Conservation (phyloP, 2,888 invertebrate genomes). For the Nemapogon koenigi region DNA sequence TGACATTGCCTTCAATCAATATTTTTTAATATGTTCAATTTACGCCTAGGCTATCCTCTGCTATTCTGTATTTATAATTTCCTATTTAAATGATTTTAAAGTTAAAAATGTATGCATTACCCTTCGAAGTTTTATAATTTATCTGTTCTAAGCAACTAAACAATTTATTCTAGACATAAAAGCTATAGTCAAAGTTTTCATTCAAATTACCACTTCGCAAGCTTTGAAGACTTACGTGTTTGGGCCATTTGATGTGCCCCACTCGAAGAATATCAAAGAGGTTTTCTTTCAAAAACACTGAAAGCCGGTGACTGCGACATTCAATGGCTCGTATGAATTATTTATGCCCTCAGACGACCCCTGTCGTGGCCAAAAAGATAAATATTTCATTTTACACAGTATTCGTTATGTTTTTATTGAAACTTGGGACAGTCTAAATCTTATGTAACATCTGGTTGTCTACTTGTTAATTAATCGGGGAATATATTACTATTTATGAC, state of each 20-base stretch:
- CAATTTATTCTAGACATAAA: slow-evolving; percentile 3
- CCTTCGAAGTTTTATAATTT: too few species aligned
- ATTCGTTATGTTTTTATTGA: slow-evolving; percentile 45
- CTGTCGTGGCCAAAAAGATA: slow-evolving; percentile 29
- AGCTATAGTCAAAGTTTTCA: slow-evolving; percentile 5
- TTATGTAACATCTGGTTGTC: neutral
- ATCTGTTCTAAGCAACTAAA: slow-evolving; percentile 1
- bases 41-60: neutral
- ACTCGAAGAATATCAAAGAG: slow-evolving; percentile 29
- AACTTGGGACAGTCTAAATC: slow-evolving; percentile 20
- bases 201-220: slow-evolving; percentile 7
- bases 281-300: slow-evolving; percentile 41
- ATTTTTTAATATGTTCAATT: too few species aligned
- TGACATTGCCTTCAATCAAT: too few species aligned
- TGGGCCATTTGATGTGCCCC: slow-evolving; percentile 26
- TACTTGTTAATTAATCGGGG: slow-evolving; percentile 5
- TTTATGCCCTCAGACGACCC: slow-evolving; percentile 31
- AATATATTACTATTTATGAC: too few species aligned
- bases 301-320: slow-evolving; percentile 33
- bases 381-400: slow-evolving; percentile 48
- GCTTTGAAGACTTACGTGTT: slow-evolving; percentile 13
- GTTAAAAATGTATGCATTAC: too few species aligned
- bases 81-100: neutral
- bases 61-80: neutral
- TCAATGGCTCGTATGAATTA: slow-evolving; percentile 49